Conservation (phyloP, 2,888 invertebrate genomes). For the Agrochola macilenta region DNA sequence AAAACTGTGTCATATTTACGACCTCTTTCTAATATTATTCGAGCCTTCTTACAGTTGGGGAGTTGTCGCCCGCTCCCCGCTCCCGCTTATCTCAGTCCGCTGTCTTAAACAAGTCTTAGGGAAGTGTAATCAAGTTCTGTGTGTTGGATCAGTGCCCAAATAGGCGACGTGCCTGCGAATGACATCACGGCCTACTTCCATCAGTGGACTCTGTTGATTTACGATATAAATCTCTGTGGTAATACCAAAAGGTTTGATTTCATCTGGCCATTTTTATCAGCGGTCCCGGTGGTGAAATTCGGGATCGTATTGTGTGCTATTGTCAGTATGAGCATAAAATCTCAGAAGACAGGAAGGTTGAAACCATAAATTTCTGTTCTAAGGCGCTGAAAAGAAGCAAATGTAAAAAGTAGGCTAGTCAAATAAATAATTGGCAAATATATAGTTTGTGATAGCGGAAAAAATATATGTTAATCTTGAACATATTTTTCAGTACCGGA, state of each 20-base stretch:
- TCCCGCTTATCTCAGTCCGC: conserved; percentile 7
- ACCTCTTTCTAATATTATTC: too few species aligned
- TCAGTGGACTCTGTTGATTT: not conserved
- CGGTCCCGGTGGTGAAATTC: not conserved
- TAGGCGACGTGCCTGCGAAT: conserved; percentile 9
- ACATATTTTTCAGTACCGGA: too few species aligned
- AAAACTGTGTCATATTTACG: not conserved
- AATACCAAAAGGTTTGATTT: not conserved
- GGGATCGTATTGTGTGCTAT: not conserved
- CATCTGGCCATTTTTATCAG: not conserved
- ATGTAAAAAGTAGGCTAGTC: too few species aligned
- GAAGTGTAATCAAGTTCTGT: conserved; percentile 14
- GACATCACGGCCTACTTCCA: conserved; percentile 11
- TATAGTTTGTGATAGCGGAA: too few species aligned
- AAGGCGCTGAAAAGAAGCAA: too few species aligned
- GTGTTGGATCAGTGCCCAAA: conserved; percentile 33
- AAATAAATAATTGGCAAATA: too few species aligned
- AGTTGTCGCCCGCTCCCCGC: not conserved
- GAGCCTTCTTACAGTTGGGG: too few species aligned
- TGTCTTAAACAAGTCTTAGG: not conserved
- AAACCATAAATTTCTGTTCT: too few species aligned
- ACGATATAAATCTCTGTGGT: conserved; percentile 8
- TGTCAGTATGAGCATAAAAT: not conserved
- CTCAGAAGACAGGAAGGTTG: not conserved
- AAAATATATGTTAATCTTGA: too few species aligned